Percentiles rank a stretch among this genome's conserved stretches.
Conservation (phyloP, 2,888 invertebrate genomes). For the Muscina levida region DNA sequence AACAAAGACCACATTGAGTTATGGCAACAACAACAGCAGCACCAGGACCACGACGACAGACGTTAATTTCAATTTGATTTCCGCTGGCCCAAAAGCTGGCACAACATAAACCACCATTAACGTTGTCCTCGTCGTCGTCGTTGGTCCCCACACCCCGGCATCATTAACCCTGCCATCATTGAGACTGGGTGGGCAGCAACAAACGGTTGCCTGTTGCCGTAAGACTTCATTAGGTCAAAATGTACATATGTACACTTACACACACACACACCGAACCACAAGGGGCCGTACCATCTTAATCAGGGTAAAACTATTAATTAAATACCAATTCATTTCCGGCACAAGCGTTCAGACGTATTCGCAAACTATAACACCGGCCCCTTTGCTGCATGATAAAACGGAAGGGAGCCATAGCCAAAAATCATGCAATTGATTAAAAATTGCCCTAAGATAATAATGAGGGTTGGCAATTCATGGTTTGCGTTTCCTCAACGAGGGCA, state of each 20-base stretch:
- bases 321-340: slow-evolving; percentile 79
- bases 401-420: slow-evolving; percentile 19
- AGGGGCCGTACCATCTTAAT: slow-evolving; percentile 72
- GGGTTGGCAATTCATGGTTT: slow-evolving; percentile 15
- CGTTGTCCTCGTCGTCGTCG: slow-evolving; percentile 32
- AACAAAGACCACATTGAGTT: slow-evolving; percentile 73
- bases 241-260: slow-evolving; percentile 39
- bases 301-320: slow-evolving; percentile 80
- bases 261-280: slow-evolving; percentile 59
- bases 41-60: slow-evolving; percentile 64
- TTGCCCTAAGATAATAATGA: slow-evolving; percentile 22
- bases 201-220: slow-evolving; percentile 68
- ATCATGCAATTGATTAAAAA: slow-evolving; percentile 37
- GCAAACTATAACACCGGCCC: slow-evolving; percentile 12
- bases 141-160: slow-evolving; percentile 31
- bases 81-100: slow-evolving; percentile 67
- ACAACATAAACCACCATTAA: slow-evolving; percentile 56
- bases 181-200: slow-evolving; percentile 17
- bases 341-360: slow-evolving; percentile 69
- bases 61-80: slow-evolving; percentile 79
- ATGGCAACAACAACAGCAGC: slow-evolving; percentile 60
- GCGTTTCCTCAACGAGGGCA: slow-evolving; percentile 22
- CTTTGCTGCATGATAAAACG: not conserved
- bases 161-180: slow-evolving; percentile 28
- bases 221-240: slow-evolving; percentile 78